Base-by-base conservation (phyloP, 2,797 vertebrate species). In the Gallirallus australis region DNA sequence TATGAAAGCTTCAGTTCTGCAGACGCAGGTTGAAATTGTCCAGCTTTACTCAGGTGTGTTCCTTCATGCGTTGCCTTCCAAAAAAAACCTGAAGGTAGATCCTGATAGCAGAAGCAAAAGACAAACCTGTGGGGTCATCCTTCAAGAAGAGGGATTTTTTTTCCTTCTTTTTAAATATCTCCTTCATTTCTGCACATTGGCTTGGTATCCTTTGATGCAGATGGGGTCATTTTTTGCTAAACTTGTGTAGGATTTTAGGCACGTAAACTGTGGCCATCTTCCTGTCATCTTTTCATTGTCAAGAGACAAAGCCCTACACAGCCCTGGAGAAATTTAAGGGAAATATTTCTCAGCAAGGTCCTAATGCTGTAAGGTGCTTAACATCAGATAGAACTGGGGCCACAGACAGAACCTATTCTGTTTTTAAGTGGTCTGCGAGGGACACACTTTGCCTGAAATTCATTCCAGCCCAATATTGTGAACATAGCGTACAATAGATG, bases 401-500 rank as follows among this genome's bases (percentile, higher is more conserved):
- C 78, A 89, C 83, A 90, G 95, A 92, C 81, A 93, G 94, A 91
- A 82, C 83, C 93, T 85, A 94, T 96, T 97, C 88, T 96, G 90
- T 31, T 94, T 95, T 82, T 65, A 89, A 96, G 90, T 95, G 94
- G 95, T n/a, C 96, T 96, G 90, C 0, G 0, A 95, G 65, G 90
- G 86, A 82, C 7, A 10, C 92, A 83, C 78, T 97, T 78, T 87
- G 88, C 68, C 88, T 95, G 94, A 85, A 92, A 96, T 73, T 97
- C 95, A 97, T 95, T 92, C 94, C 86, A 47, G 71, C 92, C 92
- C 93, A 93, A 94, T 94, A 94, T 56, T 94, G 90, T 95, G 96
- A 97, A 93, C 96, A 90, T 15, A 68, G 83, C 7, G 3, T 80
- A 96, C 96, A 97, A 94, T 97, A 96, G 96, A 95, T 97, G 95